Percentiles rank a stretch among this genome's conserved stretches.
These are phyloP conservation scores for Spodoptera picta DNA, from an alignment of 2,888 invertebrate genomes.

Conservation along the genomic window DNA sequence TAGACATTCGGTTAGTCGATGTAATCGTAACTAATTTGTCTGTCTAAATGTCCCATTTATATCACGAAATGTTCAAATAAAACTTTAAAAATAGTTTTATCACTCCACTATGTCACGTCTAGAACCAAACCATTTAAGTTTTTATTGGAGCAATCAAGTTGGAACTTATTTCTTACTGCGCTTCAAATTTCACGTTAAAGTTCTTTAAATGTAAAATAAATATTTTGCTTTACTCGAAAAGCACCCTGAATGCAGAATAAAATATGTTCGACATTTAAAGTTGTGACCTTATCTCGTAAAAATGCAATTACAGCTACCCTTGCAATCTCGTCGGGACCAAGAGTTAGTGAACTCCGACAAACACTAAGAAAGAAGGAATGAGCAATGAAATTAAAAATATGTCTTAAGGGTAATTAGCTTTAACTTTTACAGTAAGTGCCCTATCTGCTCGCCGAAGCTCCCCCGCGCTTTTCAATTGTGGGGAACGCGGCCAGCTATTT, in stretches of 20 bases:
- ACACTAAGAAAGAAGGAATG: constrained; percentile 85
- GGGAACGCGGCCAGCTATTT: constrained; percentile 81
- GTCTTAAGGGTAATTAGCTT: constrained; percentile 90
- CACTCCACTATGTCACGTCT: constrained; percentile 5
- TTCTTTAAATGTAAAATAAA: constrained; percentile 44
- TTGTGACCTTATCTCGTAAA: constrained; percentile 87
- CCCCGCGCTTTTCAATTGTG: constrained; percentile 87
- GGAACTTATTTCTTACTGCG: constrained; percentile 21
- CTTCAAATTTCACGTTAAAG: constrained; percentile 15
- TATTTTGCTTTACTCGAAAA: constrained; percentile 42
- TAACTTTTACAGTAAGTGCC: constrained; percentile 89
- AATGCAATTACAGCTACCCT: constrained; percentile 86
- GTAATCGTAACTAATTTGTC: constrained; percentile 15
- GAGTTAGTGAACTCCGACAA: constrained; percentile 83
- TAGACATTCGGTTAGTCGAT: constrained; percentile 1
- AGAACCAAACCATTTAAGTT: constrained; percentile 16
- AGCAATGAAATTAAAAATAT: constrained; percentile 90
- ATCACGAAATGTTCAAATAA: constrained; percentile 9
- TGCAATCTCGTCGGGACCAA: constrained; percentile 72
- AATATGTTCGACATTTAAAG: constrained; percentile 86
- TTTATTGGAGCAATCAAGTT: constrained; percentile 20
- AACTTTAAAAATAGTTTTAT: constrained; percentile 20
- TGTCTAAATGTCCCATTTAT: constrained; percentile 7
- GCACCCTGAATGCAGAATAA: constrained; percentile 72
- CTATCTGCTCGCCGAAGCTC: constrained; percentile 79